Percentiles rank a stretch among this genome's conserved stretches.
These are phyloP conservation scores for Probaryconus sp. DNA, from an alignment of 1,140 invertebrate genomes.

Conservation along the genomic window DNA sequence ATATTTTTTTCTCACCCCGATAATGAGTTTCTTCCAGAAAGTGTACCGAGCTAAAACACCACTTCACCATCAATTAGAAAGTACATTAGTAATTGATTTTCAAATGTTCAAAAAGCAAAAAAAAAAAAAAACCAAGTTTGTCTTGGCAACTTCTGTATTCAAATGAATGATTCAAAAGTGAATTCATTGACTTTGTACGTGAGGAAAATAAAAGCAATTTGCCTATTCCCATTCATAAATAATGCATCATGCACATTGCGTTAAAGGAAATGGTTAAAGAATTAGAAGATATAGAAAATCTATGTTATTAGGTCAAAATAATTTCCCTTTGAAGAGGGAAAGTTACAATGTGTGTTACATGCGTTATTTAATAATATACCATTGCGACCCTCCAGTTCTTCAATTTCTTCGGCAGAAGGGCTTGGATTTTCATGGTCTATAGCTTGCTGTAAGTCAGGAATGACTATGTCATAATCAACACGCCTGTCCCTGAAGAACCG, in stretches of 20 bases:
- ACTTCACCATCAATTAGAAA: constrained; percentile 40
- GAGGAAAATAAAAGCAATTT: background rate
- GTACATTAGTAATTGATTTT: background rate
- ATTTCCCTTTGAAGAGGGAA: no score
- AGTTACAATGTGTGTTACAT: no score
- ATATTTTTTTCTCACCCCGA: constrained; percentile 61
- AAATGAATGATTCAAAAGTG: background rate
- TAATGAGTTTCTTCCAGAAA: constrained; percentile 68
- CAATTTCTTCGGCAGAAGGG: constrained; percentile 80
- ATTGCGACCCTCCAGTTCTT: constrained; percentile 84
- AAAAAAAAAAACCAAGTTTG: no score
- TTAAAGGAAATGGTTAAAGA: background rate
- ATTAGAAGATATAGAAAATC: no score
- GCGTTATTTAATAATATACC: constrained; percentile 77
- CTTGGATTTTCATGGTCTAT: constrained; percentile 88
- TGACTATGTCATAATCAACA: constrained; percentile 81
- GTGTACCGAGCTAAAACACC: constrained; percentile 74
- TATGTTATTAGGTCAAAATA: no score
- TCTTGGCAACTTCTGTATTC: no score
- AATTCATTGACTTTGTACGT: background rate
- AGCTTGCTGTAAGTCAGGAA: constrained; percentile 85
- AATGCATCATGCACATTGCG: no score
- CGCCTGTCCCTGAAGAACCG: constrained; percentile 70
- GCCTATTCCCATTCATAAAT: background rate
- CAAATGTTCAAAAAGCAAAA: no score